These are phyloP conservation scores for Pituophis catenifer DNA, from an alignment of 2,113 vertebrate genomes.

Conservation along the genomic window DNA sequence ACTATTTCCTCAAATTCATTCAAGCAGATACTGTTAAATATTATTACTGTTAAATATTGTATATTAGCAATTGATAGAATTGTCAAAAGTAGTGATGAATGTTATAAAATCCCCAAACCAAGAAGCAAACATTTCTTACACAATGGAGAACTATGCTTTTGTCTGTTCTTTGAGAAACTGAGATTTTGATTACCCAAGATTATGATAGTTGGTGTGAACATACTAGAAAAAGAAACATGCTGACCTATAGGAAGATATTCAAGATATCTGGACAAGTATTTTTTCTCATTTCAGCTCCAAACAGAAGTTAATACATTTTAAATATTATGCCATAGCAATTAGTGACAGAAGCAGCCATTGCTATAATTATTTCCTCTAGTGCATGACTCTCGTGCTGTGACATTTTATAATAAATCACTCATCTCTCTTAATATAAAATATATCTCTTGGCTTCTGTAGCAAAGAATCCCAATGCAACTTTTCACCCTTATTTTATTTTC, in stretches of 20 bases:
- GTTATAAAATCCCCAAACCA: neutral
- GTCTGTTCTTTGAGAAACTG: neutral
- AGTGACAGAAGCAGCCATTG: conserved; percentile 10
- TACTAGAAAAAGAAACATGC: neutral
- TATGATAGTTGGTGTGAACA: neutral
- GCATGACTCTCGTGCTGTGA: neutral
- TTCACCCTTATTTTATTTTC: neutral
- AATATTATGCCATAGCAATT: conserved; percentile 15
- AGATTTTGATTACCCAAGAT: conserved; percentile 14
- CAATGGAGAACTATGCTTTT: neutral
- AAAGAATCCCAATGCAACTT: neutral
- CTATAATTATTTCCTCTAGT: neutral
- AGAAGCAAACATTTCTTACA: neutral
- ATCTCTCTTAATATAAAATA: neutral
- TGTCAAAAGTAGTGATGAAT: neutral
- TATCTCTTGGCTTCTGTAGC: conserved; percentile 6
- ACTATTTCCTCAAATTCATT: conserved; percentile 27
- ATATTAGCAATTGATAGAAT: conserved; percentile 28
- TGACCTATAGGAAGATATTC: conserved; percentile 9
- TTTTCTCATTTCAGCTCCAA: conserved; percentile 19
- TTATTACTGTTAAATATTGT: neutral
- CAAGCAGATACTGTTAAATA: conserved; percentile 18
- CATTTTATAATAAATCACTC: conserved; percentile 4
- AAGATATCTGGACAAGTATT: neutral
- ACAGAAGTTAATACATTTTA: conserved; percentile 10